Percentiles rank a stretch among this genome's conserved stretches.
Evolutionary conservation across 1,140 invertebrate genomes (phyloP).

Genomic region (Meloidogyne hapla): DNA sequence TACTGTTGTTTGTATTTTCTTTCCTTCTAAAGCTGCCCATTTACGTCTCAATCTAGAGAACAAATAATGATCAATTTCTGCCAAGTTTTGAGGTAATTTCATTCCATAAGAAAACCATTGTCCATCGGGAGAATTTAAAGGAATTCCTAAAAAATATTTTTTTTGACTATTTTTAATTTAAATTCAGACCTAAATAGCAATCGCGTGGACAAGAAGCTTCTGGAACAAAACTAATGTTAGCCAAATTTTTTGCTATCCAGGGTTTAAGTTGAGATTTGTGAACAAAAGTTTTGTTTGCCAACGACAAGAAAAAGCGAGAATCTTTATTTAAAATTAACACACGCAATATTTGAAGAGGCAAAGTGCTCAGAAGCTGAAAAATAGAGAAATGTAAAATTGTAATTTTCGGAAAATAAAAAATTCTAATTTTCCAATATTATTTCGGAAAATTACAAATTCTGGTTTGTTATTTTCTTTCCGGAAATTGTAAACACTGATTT

Average conservation of each 20-base stretch:
- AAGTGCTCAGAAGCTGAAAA: slow-evolving; percentile 59
- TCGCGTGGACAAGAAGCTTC: slow-evolving; percentile 71
- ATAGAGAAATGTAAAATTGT: not conserved
- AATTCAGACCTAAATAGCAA: slow-evolving; percentile 73
- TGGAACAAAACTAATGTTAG: slow-evolving; percentile 73
- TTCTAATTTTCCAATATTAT: no score
- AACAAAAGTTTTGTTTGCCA: not conserved
- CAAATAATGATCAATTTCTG: slow-evolving; percentile 67
- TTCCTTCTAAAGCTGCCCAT: slow-evolving; percentile 62
- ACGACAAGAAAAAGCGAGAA: slow-evolving; percentile 53
- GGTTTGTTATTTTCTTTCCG: no score
- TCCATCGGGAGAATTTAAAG: slow-evolving; percentile 63
- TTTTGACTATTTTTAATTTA: no score
- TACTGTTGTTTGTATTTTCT: slow-evolving; percentile 73
- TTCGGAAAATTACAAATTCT: no score
- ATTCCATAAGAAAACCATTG: slow-evolving; percentile 76
- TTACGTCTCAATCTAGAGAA: slow-evolving; percentile 65
- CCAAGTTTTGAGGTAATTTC: slow-evolving; percentile 69
- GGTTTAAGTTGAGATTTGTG: not conserved
- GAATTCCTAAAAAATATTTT: slow-evolving; percentile 13
- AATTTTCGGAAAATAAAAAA: no score
- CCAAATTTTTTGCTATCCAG: slow-evolving; percentile 64
- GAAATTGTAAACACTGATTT: no score
- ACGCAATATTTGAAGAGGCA: slow-evolving; percentile 43
- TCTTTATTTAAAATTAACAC: slow-evolving; percentile 46